Evolutionary conservation across 2,113 vertebrate genomes (phyloP).

Genomic region (Azemiops feae): DNA sequence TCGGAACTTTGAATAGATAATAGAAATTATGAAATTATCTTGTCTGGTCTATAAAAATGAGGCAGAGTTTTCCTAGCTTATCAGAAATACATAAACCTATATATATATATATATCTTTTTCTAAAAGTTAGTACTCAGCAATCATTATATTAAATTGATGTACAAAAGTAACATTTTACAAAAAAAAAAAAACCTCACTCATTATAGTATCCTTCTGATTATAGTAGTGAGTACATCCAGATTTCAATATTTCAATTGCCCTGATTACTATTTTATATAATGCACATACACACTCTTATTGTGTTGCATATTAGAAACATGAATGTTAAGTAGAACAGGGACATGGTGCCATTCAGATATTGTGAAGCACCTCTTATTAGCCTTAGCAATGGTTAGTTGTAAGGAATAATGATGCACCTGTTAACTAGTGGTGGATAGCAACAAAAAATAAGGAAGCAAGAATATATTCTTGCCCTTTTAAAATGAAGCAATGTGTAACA

Average conservation of each 20-base stretch:
- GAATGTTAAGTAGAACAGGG: background rate
- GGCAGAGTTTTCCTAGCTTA: background rate
- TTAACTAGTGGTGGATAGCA: background rate
- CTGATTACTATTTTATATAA: background rate
- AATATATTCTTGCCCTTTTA: background rate
- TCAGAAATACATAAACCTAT: background rate
- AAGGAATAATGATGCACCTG: background rate
- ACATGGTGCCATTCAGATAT: background rate
- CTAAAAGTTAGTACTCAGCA: background rate
- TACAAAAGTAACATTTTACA: background rate
- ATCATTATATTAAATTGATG: background rate
- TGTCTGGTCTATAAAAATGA: background rate
- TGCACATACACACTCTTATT: background rate
- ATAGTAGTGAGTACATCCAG: background rate
- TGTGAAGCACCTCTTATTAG: background rate
- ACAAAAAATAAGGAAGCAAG: background rate
- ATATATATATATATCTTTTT: background rate
- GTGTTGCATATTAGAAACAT: background rate
- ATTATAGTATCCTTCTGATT: background rate
- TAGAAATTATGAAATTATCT: background rate
- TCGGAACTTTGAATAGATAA: background rate
- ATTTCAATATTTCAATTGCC: background rate
- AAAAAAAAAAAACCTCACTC: background rate
- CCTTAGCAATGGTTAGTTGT: background rate
- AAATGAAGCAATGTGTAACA: background rate